These are phyloP conservation scores for Nymphalis urticae DNA, from an alignment of 2,888 invertebrate species.

Conservation along the genomic window DNA sequence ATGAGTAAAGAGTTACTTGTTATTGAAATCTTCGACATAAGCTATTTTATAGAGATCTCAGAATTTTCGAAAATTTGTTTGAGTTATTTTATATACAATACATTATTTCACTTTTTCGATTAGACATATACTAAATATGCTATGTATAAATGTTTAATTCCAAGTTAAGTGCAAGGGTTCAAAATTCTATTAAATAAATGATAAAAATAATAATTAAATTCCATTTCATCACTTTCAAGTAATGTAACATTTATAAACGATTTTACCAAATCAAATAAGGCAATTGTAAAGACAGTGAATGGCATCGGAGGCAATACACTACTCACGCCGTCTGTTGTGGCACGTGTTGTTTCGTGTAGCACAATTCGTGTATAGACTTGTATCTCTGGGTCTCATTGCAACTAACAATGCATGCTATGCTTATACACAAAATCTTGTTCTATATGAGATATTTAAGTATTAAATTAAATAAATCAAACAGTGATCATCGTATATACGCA, in stretches of 20 bases:
- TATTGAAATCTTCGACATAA: background rate
- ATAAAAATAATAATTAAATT: too few species aligned
- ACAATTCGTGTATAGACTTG: constrained; percentile 2
- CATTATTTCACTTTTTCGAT: too few species aligned
- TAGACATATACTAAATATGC: too few species aligned
- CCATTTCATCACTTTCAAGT: too few species aligned
- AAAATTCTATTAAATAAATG: too few species aligned
- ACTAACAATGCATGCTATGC: background rate
- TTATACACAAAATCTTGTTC: background rate
- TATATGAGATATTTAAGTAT: background rate
- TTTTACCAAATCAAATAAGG: constrained; percentile 40
- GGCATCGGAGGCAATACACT: constrained; percentile 47
- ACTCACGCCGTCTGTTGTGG: constrained; percentile 39
- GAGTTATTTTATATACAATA: too few species aligned
- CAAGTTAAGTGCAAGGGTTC: too few species aligned
- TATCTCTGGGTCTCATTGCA: constrained; percentile 29
- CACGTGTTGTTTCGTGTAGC: constrained; percentile 5
- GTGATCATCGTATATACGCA: constrained; percentile 5
- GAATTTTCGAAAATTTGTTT: too few species aligned
- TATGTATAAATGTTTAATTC: too few species aligned
- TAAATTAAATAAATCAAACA: constrained; percentile 5
- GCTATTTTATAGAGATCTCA: background rate
- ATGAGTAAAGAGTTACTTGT: background rate
- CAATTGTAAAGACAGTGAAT: constrained; percentile 49
- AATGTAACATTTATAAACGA: background rate